Conservation (phyloP, 1,140 invertebrate species). For the Danaus plexippus region DNA sequence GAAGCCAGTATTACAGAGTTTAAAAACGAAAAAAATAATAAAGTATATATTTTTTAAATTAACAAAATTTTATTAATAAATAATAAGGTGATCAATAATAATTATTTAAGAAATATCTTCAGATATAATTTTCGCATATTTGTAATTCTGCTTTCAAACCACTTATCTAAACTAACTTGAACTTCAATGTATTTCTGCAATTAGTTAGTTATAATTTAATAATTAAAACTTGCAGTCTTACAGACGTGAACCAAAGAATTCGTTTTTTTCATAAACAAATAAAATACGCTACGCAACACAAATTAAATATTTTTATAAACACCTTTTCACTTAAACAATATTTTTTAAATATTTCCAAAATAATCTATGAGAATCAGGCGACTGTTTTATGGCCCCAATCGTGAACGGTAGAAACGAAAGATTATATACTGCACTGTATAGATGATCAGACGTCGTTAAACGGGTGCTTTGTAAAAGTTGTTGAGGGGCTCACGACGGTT, state of each 20-base stretch:
- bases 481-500: conserved; percentile 48
- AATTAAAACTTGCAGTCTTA: too few relatives aligned
- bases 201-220: too few relatives aligned
- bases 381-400: conserved; percentile 18
- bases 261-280: neutral
- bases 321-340: neutral
- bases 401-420: conserved; percentile 43
- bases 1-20: conserved; percentile 16
- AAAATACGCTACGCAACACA: neutral
- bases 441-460: conserved; percentile 61
- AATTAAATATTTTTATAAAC: neutral
- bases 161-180: too few relatives aligned
- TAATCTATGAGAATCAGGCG: too few relatives aligned
- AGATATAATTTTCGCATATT: too few relatives aligned
- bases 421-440: conserved; percentile 58
- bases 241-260: neutral
- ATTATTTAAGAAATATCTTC: too few relatives aligned
- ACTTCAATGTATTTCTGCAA: too few relatives aligned
- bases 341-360: too few relatives aligned
- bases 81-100: too few relatives aligned
- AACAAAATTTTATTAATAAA: too few relatives aligned
- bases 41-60: neutral
- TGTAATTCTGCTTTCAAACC: too few relatives aligned
- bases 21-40: conserved; percentile 1
- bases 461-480: conserved; percentile 57